Evolutionary conservation across 2,888 invertebrate species (phyloP), one percentile per base, ranked within the genome.

Genomic region (Abscondita cerata): DNA sequence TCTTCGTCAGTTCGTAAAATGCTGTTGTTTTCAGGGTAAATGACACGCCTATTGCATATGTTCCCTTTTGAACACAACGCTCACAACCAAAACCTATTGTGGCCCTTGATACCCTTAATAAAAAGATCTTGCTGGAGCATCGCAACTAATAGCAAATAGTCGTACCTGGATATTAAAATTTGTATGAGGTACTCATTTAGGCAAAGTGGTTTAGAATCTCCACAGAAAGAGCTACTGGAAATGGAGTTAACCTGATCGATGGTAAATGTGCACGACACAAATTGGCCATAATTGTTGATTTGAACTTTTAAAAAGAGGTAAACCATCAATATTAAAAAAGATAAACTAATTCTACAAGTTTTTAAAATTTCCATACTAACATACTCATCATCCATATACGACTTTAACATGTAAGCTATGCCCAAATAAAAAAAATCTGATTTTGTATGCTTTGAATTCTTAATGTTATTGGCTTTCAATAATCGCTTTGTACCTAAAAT

Each of bases 21-120:
- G 18, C 40, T 15, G n/a, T 15, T 11, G 19, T 15, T 31, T 18
- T 33, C 34, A 31, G 25, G 11, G n/a, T 48, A 52, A 18, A 53
- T 13, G 2, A 59, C 11, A 12, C 52, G 34, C 8, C 40, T 12
- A n/a, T 62, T 47, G 3, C 20, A 19, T 16, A 51, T 51, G 3
- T 40, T 25, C 1, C 59, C 15, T 20, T 40, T 52, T 38, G 20
- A n/a, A 20, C 33, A 62, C 61, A 64, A 15, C 47, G 50, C 15
- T 64, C 64, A 31, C 60, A 64, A 31, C 55, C 19, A 25, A 33
- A 53, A 52, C n/a, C 52, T 60, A 13, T 12, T 54, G 46, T 64
- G 64, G 12, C 38, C n/a, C 44, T 64, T 64, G 4, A 52, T 48
- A 46, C 46, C 47, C 47, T 64, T 64, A 6, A 64, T n/a, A 20